Evolutionary conservation across 2,797 vertebrate species (phyloP).

Genomic region (Macrochelys suwanniensis): DNA sequence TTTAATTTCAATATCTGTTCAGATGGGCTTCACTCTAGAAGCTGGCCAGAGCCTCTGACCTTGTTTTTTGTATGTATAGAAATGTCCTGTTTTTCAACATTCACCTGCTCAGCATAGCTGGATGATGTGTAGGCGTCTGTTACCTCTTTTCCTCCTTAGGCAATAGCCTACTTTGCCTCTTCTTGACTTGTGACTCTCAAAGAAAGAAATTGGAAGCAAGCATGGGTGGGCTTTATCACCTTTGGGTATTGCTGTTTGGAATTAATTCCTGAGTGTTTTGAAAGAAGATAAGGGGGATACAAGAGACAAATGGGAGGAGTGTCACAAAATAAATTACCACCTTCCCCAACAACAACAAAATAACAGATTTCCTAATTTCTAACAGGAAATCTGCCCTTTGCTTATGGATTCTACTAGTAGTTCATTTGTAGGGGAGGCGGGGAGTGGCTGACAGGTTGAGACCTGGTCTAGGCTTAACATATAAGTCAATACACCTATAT

Average conservation of each 20-base stretch:
- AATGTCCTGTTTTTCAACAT: background rate
- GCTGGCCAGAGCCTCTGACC: background rate
- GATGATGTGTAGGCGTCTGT: background rate
- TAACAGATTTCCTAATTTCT: too few species aligned
- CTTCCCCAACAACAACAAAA: too few species aligned
- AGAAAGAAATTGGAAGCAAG: background rate
- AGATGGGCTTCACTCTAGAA: background rate
- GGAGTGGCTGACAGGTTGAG: background rate
- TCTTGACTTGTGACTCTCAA: slow-evolving; percentile 10
- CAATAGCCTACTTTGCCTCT: slow-evolving; percentile 10
- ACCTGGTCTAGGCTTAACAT: too few species aligned
- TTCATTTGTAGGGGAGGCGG: too few species aligned
- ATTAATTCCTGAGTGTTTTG: background rate
- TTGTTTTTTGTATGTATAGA: background rate
- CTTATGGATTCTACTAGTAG: background rate
- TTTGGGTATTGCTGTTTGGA: background rate
- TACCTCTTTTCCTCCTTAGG: background rate
- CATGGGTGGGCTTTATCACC: background rate
- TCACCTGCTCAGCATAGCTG: background rate
- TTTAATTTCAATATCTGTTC: background rate
- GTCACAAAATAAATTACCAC: background rate
- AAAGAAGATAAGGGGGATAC: background rate
- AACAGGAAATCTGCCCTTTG: background rate
- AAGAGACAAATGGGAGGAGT: background rate
- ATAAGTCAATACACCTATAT: too few species aligned